Conservation (phyloP, 2,113 vertebrate genomes). For the Pseudopipra pipra region DNA sequence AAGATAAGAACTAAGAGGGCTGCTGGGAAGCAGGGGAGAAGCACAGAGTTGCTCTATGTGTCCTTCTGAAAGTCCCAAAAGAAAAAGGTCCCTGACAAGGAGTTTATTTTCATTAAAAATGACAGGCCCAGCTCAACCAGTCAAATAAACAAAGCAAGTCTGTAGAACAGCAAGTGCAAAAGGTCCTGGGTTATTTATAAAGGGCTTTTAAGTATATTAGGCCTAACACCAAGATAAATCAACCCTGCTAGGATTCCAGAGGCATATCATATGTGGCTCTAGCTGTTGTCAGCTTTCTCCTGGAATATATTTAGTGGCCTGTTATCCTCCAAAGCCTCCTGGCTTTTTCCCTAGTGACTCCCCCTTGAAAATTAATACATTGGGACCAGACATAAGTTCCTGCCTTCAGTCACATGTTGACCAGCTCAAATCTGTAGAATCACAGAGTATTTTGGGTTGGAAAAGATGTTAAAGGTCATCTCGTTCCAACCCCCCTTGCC, state of each 20-base stretch:
- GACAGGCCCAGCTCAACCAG: constrained; percentile 40
- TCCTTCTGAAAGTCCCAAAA: constrained; percentile 27
- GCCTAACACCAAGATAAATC: constrained; percentile 69
- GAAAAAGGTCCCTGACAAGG: constrained; percentile 40
- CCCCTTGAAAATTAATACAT: background rate
- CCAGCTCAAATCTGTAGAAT: background rate
- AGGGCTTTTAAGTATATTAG: constrained; percentile 59
- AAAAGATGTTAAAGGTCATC: background rate
- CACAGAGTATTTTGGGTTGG: background rate
- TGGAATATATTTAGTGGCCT: constrained; percentile 15
- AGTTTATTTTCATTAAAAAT: constrained; percentile 67
- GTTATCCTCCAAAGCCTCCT: background rate
- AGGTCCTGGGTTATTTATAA: constrained; percentile 69
- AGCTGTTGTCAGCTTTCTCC: constrained; percentile 53
- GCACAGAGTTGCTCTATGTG: background rate
- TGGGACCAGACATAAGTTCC: background rate
- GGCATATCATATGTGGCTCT: constrained; percentile 21
- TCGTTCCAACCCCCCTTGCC: background rate
- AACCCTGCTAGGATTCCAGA: constrained; percentile 45
- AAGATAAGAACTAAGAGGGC: background rate
- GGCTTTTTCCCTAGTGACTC: background rate
- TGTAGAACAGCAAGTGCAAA: constrained; percentile 59
- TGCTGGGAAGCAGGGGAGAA: constrained; percentile 20
- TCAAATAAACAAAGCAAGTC: constrained; percentile 62
- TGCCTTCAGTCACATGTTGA: background rate